phyloP scores from a whole-genome alignment of 2,797 vertebrate genomes.

The Lutjanus campechanus region DNA sequence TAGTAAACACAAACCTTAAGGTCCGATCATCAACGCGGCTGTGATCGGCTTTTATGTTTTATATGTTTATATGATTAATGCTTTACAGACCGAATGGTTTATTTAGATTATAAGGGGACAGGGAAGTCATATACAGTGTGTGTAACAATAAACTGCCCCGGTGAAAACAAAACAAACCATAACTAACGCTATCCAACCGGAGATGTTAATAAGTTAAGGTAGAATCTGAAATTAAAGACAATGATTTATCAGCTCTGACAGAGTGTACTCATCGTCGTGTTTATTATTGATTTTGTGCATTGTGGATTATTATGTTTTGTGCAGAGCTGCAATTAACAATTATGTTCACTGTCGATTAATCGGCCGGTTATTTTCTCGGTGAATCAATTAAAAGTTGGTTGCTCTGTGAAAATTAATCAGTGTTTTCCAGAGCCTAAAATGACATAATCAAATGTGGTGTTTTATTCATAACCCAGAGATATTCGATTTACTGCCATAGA shows the following conservation, averaged over 20 bases:
- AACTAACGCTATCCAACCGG: background rate
- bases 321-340: too few species aligned
- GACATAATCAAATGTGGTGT: too few species aligned
- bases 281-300: background rate
- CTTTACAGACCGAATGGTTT: background rate
- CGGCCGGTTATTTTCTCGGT: too few species aligned
- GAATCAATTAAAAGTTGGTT: too few species aligned
- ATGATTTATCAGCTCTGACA: too few species aligned
- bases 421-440: too few species aligned
- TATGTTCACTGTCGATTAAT: too few species aligned
- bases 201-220: background rate
- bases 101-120: too few species aligned
- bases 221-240: background rate
- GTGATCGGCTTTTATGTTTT: fast-evolving
- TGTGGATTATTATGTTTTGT: background rate
- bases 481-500: too few species aligned
- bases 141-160: background rate
- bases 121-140: background rate
- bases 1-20: background rate
- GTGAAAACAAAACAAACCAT: background rate
- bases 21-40: fast-evolving
- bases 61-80: background rate
- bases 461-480: too few species aligned
- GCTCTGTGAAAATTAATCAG: too few species aligned
- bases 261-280: background rate